phyloP scores from a whole-genome alignment of 2,888 invertebrate species.

The Clepsis dumicolana region DNA sequence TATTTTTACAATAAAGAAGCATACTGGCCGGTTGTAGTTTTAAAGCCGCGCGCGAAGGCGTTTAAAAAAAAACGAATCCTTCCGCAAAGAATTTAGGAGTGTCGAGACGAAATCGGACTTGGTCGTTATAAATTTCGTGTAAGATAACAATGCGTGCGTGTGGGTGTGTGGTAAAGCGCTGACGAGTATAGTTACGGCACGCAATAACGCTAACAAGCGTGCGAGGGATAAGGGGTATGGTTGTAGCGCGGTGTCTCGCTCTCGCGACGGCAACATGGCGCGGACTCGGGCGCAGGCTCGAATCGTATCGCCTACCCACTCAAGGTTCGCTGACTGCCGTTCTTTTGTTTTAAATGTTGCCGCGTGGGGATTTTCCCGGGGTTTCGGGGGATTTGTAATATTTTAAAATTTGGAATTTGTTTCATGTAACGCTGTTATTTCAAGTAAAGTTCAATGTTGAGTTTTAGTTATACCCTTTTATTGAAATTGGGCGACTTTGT shows the following conservation, averaged over 20 bases:
- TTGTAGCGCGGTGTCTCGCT: conserved; percentile 68
- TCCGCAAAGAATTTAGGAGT: conserved; percentile 84
- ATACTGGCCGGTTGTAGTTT: conserved; percentile 68
- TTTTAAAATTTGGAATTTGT: not conserved
- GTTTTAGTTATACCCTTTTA: too few species aligned
- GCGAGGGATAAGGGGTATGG: conserved; percentile 63
- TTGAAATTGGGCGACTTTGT: too few species aligned
- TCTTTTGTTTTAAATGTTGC: conserved; percentile 86
- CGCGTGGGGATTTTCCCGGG: conserved; percentile 56
- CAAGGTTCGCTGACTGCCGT: conserved; percentile 87
- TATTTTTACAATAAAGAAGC: conserved; percentile 67
- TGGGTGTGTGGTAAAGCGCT: conserved; percentile 83
- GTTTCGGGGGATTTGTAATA: conserved; percentile 12
- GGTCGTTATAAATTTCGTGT: conserved; percentile 85
- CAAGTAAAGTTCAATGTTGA: too few species aligned
- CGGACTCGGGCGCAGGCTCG: conserved; percentile 89
- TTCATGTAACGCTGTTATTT: not conserved
- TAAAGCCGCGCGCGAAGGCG: conserved; percentile 60
- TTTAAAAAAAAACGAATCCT: conserved; percentile 73
- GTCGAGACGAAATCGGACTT: conserved; percentile 81
- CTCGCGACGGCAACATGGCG: conserved; percentile 81
- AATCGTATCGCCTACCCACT: conserved; percentile 88
- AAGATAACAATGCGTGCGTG: conserved; percentile 84
- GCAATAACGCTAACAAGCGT: conserved; percentile 86
- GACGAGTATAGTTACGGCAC: conserved; percentile 85